Percentiles rank a stretch among this genome's conserved stretches.
Conservation (phyloP, 2,797 vertebrate species). For the Artibeus jamaicensis region DNA sequence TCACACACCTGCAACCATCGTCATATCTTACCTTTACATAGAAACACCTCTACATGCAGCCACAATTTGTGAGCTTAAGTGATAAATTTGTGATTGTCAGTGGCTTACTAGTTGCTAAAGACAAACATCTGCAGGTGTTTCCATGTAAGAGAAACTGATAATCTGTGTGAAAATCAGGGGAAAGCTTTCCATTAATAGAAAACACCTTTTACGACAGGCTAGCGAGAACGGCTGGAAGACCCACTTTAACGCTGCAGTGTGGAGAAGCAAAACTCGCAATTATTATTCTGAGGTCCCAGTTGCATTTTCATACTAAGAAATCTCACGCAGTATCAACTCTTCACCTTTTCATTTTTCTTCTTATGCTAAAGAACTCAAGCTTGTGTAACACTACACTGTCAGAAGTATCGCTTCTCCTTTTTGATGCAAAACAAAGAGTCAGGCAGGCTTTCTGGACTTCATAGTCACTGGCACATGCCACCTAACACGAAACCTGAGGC, state of each 20-base stretch:
- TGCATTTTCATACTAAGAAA: neutral
- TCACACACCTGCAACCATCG: constrained; percentile 25
- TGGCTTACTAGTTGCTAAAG: neutral
- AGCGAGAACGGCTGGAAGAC: neutral
- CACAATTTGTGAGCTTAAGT: neutral
- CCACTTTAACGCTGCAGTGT: neutral
- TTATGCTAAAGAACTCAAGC: neutral
- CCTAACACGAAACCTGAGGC: neutral
- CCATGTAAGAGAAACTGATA: neutral
- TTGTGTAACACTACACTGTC: neutral
- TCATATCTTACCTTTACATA: neutral
- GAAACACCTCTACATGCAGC: neutral
- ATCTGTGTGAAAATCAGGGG: neutral
- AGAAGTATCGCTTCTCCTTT: neutral
- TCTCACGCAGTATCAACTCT: neutral
- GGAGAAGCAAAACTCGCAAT: neutral
- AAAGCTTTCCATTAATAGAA: neutral
- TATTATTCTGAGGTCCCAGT: neutral
- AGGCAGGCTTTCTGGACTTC: neutral
- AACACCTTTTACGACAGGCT: neutral
- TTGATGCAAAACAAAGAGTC: neutral
- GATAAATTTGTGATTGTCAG: constrained; percentile 14
- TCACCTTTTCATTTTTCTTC: neutral
- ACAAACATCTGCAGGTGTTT: constrained; percentile 2
- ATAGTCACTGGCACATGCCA: neutral